Evolutionary conservation across 2,113 vertebrate species (phyloP).

Genomic region (Podocnemis expansa): DNA sequence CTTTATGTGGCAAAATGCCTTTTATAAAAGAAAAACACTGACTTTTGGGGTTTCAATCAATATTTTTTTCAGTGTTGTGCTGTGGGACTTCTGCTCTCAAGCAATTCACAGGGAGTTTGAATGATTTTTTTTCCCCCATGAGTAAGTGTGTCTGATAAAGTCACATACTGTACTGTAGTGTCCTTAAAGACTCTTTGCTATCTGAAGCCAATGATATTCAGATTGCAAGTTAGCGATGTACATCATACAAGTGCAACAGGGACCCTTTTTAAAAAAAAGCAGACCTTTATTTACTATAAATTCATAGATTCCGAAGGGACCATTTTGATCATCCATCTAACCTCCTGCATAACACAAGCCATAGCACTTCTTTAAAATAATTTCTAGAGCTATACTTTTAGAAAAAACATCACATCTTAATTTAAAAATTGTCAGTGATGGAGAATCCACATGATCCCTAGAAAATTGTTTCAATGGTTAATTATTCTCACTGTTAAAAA

Average conservation of each 20-base stretch:
- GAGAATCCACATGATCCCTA: not conserved
- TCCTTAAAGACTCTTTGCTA: constrained; percentile 21
- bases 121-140: constrained; percentile 41
- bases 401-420: not conserved
- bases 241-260: constrained; percentile 11
- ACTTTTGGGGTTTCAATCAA: constrained; percentile 59
- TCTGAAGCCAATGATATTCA: constrained; percentile 9
- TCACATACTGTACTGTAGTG: not conserved
- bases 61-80: constrained; percentile 53
- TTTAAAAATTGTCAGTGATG: not conserved
- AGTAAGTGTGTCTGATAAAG: constrained; percentile 1
- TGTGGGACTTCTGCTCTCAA: constrained; percentile 34
- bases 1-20: constrained; percentile 57
- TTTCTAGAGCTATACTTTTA: not conserved
- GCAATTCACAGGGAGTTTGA: constrained; percentile 12
- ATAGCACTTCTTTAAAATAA: not conserved
- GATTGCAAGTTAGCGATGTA: constrained; percentile 38
- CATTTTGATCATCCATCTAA: not conserved
- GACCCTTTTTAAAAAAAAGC: constrained; percentile 1
- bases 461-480: not conserved
- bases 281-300: not conserved
- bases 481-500: not conserved
- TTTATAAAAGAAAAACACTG: constrained; percentile 67
- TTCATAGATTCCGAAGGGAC: not conserved
- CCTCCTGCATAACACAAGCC: not conserved